Evolutionary conservation across 2,888 invertebrate genomes (phyloP), one percentile per base, ranked within the genome.

Genomic region (Steinernema scapterisci): DNA sequence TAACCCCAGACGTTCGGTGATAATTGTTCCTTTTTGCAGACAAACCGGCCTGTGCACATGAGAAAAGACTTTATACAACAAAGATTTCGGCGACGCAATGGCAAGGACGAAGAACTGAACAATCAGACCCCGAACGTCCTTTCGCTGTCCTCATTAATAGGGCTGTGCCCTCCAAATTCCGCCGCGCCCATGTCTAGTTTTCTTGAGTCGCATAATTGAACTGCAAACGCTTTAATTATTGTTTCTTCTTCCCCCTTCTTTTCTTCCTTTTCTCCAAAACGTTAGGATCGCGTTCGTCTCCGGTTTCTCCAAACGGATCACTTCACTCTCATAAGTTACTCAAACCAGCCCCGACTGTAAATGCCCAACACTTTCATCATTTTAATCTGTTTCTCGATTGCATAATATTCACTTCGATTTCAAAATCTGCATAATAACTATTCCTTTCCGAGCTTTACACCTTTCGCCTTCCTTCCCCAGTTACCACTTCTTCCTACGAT

Each of bases 51-150:
- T 6, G 85, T 84, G 16, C 85, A 85, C 75, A 87, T 87, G 86
- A 76, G 86, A 31, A 87, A 87, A 74, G 87, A 87, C 75, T 84
- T 86, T 76, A 87, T 87, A 51, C 87, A 87, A 71, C 86, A 86
- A 76, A 77, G 88, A 56, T 86, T 86, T 81, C 80, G 86, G 1
- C 76, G 86, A 52, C 82, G 82, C 25, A 76, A 74, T 21, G 76
- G 71, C 43, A 77, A 77, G 45, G 54, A 70, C 46, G 70, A 76
- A 19, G 76, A 76, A 23, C 73, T 63, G 48, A 56, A 56, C 51
- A 72, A 31, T 23, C 31, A 43, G 27, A 23, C 45, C n/a, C 63
- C 23, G 25, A 63, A 27, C 31, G 63, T 63, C 63, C 63, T 63
- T 63, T 63, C 63, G 31, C 63, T 63, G 23, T 63, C 63, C 16